Base-by-base conservation (phyloP, 2,888 invertebrate species). In the Epistrophe grossulariae region DNA sequence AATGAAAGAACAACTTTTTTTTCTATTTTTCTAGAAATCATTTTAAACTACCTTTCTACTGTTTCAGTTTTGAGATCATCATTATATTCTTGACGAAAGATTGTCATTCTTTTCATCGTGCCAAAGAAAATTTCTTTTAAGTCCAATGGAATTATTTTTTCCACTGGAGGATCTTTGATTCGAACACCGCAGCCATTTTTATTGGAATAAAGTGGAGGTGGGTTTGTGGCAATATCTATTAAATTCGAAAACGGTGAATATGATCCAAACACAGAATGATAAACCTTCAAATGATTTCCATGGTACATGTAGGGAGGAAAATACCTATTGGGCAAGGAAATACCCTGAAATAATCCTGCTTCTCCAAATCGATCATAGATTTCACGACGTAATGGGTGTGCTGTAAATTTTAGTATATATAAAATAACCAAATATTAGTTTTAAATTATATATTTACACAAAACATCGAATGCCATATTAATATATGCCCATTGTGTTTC, bases 281-380 rank as follows among this genome's bases (percentile, higher is more conserved):
- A 97, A 0, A 97, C 97, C 88, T 94, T 93, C 90, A 95, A 92
- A 0, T 96, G 95, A 90, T 98, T 96, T 0, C 97, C 97, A 91
- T 98, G 97, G 93, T 96, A 98, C 57, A 95, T 93, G 91, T 96
- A 97, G 0, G 97, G 96, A 76, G 95, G 94, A 89, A 96, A 95
- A 91, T 94, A 96, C 8, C 94, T 94, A 82, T 94, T 94, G 0
- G 95, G 96, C 4, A 96, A 94, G 6, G 96, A 95, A 0, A 97
- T 95, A 0, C 98, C 97, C 90, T 94, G 94, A 91, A 97, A 97
- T 59, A 98, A 93, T 0, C 97, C 98, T 90, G 96, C 96, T 92
- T 98, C 98, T 0, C 98, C 98, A 92, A 96, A 98, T 90, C 97
- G 97, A 92, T 98, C 98, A 93, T 96, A 98, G 17, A 98, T 95